phyloP scores from a whole-genome alignment of 2,113 vertebrate species.

The Poeciliopsis retropinna region DNA sequence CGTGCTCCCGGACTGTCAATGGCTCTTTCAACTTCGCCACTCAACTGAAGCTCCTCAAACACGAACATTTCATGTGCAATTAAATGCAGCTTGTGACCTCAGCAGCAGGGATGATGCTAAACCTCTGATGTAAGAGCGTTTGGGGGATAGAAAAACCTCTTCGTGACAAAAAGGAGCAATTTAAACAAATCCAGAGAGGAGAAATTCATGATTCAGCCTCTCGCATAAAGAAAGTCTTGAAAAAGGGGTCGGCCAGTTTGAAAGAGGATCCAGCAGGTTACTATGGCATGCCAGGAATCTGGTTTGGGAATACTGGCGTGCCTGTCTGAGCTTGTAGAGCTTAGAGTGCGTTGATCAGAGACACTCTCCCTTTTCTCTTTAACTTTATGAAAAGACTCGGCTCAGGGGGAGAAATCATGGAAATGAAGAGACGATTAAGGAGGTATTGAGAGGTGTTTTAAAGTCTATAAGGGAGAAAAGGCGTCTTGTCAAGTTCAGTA shows the following conservation, averaged over 20 bases:
- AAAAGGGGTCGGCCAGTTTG: conserved; percentile 39
- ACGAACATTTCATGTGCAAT: conserved; percentile 37
- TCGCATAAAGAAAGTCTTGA: conserved; percentile 15
- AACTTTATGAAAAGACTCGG: conserved; percentile 48
- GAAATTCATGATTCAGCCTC: conserved; percentile 17
- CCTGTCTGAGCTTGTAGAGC: conserved; percentile 77
- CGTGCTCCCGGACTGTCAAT: conserved; percentile 28
- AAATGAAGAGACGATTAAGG: conserved; percentile 54
- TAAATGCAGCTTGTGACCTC: conserved; percentile 33
- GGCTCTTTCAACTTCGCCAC: conserved; percentile 29
- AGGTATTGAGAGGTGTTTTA: conserved; percentile 49
- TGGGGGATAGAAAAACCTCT: conserved; percentile 8
- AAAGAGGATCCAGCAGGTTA: conserved; percentile 78
- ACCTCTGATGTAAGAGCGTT: conserved; percentile 12
- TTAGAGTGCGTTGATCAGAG: conserved; percentile 52
- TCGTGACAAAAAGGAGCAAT: conserved; percentile 9
- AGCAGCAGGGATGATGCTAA: conserved; percentile 16
- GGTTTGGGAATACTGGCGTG: conserved; percentile 70
- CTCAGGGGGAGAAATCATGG: conserved; percentile 21
- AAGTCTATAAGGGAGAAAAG: conserved; percentile 53
- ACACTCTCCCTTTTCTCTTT: conserved; percentile 40
- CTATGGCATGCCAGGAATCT: conserved; percentile 83
- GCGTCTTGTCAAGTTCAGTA: conserved; percentile 62
- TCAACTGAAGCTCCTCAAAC: conserved; percentile 39
- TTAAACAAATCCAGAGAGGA: not conserved